phyloP scores from a whole-genome alignment of 2,888 invertebrate genomes.

The Chorisops tibialis region DNA sequence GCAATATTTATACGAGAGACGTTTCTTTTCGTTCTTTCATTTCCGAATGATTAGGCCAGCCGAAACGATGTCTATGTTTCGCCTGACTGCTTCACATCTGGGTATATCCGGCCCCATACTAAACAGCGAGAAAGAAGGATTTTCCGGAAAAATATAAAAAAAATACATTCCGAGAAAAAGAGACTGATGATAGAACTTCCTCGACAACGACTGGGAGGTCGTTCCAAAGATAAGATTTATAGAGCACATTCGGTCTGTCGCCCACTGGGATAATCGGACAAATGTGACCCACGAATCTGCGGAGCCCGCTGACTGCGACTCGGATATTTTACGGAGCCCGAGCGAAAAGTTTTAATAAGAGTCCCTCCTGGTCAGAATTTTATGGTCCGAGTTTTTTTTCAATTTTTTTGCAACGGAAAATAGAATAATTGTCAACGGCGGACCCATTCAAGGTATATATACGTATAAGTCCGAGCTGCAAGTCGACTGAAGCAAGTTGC shows the following conservation, averaged over 20 bases:
- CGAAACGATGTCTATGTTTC: too few species aligned
- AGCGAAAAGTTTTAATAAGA: slow-evolving; percentile 18
- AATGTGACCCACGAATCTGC: not conserved
- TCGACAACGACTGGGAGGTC: not conserved
- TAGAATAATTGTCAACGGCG: slow-evolving; percentile 18
- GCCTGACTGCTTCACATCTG: too few species aligned
- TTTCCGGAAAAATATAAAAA: too few species aligned
- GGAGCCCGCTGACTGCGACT: not conserved
- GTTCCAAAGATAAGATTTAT: not conserved
- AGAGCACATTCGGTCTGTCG: not conserved
- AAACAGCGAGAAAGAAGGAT: too few species aligned
- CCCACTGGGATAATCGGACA: not conserved
- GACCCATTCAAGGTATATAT: not conserved
- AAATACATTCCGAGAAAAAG: too few species aligned
- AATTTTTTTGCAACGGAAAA: not conserved
- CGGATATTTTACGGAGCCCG: not conserved
- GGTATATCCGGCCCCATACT: too few species aligned
- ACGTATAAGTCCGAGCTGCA: too few species aligned
- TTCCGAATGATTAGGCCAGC: too few species aligned
- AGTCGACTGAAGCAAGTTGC: too few species aligned
- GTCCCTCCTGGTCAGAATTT: slow-evolving; percentile 4
- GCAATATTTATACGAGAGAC: too few species aligned
- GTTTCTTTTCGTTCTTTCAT: too few species aligned
- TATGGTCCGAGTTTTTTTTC: not conserved
- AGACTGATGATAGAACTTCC: too few species aligned